These are phyloP conservation scores for Aphidius colemani DNA, from an alignment of 2,888 invertebrate species.

Conservation along the genomic window DNA sequence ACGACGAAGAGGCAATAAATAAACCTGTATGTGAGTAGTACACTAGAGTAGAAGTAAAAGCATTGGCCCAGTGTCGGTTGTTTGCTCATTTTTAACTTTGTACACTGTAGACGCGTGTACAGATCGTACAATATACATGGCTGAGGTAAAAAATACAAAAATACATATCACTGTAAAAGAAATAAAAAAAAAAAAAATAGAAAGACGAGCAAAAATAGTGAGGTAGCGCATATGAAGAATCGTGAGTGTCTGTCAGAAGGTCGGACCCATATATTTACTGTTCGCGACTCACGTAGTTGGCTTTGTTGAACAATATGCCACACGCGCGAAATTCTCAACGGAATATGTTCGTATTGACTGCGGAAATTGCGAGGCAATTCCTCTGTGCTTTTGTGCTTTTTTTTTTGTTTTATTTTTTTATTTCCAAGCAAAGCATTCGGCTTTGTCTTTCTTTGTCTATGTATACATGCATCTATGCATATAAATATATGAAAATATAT, in stretches of 20 bases:
- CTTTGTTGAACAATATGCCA: constrained; percentile 29
- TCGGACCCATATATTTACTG: neutral
- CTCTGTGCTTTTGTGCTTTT: neutral
- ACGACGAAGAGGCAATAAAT: constrained; percentile 19
- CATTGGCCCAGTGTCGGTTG: neutral
- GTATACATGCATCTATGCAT: neutral
- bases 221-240: neutral
- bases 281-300: constrained; percentile 28
- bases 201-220: neutral
- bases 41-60: neutral
- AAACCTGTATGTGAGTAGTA: neutral
- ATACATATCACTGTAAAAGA: neutral
- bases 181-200: too few relatives aligned
- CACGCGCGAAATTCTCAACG: constrained; percentile 28
- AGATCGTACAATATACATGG: neutral
- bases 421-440: constrained; percentile 11
- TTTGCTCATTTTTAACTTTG: neutral
- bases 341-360: constrained; percentile 28
- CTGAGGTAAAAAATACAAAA: neutral
- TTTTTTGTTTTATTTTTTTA: neutral
- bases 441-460: constrained; percentile 5
- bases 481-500: neutral
- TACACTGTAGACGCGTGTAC: too few relatives aligned
- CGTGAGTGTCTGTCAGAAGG: neutral
- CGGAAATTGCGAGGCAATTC: constrained; percentile 25